Evolutionary conservation across 2,113 vertebrate genomes (phyloP).

Genomic region (Campylomormyrus numenius): DNA sequence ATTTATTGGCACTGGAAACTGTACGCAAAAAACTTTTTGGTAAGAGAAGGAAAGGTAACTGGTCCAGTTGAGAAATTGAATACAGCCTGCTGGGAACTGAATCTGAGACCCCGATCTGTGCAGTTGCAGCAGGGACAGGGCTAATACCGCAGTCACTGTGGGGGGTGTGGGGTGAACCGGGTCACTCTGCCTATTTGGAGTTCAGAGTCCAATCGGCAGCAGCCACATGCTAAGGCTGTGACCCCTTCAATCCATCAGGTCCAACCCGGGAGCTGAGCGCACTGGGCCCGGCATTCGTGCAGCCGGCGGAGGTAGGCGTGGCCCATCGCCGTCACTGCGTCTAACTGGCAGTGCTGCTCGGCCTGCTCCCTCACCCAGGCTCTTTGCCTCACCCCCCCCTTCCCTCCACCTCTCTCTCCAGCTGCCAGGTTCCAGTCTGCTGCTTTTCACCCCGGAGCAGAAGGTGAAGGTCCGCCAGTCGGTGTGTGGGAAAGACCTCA

Average conservation of each 20-base stretch:
- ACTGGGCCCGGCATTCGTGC: conserved; percentile 30
- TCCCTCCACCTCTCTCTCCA: conserved; percentile 11
- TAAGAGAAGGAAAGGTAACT: neutral
- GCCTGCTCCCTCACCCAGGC: neutral
- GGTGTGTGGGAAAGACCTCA: conserved; percentile 56
- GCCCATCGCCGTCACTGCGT: neutral
- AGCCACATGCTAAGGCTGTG: neutral
- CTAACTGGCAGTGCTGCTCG: neutral
- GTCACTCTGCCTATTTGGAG: neutral
- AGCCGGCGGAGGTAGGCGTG: conserved; percentile 47
- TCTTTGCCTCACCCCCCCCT: neutral
- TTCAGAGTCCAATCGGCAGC: neutral
- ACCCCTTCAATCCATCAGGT: neutral
- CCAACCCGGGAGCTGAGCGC: conserved; percentile 14
- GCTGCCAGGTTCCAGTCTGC: conserved; percentile 34
- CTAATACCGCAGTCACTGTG: neutral
- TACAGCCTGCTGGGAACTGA: neutral
- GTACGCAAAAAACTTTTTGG: neutral
- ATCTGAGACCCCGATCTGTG: neutral
- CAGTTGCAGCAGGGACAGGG: neutral
- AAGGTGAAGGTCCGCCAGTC: conserved; percentile 51
- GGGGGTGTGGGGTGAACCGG: neutral
- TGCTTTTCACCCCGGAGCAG: conserved; percentile 56
- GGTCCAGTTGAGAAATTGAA: neutral
- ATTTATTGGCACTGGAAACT: neutral